Percentiles rank a stretch among this genome's conserved stretches.
Conservation (phyloP, 2,113 vertebrate genomes). For the Lepisosteus oculatus region DNA sequence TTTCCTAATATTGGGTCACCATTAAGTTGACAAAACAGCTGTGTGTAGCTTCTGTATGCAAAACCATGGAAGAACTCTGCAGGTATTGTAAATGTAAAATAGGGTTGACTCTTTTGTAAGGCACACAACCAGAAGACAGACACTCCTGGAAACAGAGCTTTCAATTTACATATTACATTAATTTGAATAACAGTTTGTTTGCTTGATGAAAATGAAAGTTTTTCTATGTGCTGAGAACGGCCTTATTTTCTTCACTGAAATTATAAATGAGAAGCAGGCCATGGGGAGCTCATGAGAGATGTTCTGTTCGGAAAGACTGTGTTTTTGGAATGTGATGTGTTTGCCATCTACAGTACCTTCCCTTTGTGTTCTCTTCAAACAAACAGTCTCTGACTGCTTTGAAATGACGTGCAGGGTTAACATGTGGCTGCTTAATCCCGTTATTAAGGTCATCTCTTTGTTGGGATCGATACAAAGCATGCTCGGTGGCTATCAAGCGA, state of each 20-base stretch:
- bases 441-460: conserved; percentile 74
- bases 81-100: too few species aligned
- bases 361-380: background rate
- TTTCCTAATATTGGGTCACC: too few species aligned
- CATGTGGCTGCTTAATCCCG: conserved; percentile 69
- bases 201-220: conserved; percentile 57
- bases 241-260: conserved; percentile 55
- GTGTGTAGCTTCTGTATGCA: too few species aligned
- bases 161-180: conserved; percentile 36
- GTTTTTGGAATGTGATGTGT: background rate
- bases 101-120: background rate
- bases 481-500: conserved; percentile 36
- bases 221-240: conserved; percentile 46
- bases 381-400: background rate
- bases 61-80: too few species aligned
- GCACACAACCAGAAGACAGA: background rate
- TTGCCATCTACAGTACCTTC: background rate
- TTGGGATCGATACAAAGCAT: conserved; percentile 37
- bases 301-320: conserved; percentile 16
- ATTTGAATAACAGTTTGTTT: conserved; percentile 56
- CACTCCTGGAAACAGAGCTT: background rate
- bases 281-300: conserved; percentile 44
- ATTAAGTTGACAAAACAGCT: too few species aligned
- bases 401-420: conserved; percentile 49
- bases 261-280: conserved; percentile 60